Conservation (phyloP, 2,797 vertebrate species). For the Fundulus diaphanus region DNA sequence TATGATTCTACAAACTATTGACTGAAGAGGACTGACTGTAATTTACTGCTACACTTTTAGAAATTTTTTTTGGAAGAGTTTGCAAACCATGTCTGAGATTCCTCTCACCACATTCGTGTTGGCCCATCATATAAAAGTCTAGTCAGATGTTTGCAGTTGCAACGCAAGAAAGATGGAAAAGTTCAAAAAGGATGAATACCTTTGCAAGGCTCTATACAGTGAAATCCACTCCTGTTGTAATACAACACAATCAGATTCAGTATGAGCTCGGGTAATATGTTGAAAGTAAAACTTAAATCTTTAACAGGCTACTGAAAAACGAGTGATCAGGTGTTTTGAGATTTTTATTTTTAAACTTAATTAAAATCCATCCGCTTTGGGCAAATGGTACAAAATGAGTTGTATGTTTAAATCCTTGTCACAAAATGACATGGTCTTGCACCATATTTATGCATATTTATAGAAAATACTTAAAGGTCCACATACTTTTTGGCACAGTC, state of each 20-base stretch:
- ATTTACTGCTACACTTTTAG: not conserved
- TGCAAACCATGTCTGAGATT: not conserved
- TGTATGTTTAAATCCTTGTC: not conserved
- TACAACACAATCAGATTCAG: not conserved
- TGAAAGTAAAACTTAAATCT: not conserved
- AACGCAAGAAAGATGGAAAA: not conserved
- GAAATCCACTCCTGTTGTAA: not conserved
- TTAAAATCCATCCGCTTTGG: not conserved
- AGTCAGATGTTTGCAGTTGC: not conserved
- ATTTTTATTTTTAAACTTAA: not conserved
- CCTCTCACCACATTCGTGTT: too few species aligned
- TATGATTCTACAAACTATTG: not conserved
- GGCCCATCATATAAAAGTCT: not conserved
- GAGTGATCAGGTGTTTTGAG: not conserved
- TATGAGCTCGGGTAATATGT: not conserved
- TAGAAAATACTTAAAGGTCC: conserved; percentile 2
- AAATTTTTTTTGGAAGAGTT: not conserved
- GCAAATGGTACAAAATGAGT: not conserved
- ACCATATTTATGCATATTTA: conserved; percentile 4
- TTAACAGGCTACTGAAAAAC: not conserved
- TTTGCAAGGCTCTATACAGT: not conserved
- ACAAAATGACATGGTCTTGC: not conserved
- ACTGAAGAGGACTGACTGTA: not conserved
- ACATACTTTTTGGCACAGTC: not conserved
- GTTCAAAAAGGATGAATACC: not conserved